phyloP scores from a whole-genome alignment of 2,888 invertebrate species.

The Hydriomena furcata region DNA sequence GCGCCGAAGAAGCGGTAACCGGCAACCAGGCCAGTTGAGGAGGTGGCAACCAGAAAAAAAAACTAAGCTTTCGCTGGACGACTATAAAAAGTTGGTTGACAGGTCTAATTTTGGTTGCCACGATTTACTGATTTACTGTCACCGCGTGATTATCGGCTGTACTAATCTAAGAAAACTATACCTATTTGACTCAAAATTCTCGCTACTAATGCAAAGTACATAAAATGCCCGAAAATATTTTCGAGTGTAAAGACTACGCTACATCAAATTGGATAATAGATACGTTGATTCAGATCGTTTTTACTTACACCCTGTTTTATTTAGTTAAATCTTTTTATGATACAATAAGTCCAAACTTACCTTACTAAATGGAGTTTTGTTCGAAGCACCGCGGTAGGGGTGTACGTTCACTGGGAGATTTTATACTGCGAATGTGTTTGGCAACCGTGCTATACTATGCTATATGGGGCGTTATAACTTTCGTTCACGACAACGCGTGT shows the following conservation, averaged over 20 bases:
- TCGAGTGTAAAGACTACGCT: slow-evolving; percentile 21
- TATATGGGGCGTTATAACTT: slow-evolving; percentile 41
- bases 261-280: slow-evolving; percentile 41
- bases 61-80: not conserved
- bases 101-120: slow-evolving; percentile 10
- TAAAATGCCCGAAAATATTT: slow-evolving; percentile 26
- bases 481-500: slow-evolving; percentile 5
- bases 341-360: slow-evolving; percentile 47
- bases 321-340: slow-evolving; percentile 59
- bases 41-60: slow-evolving; percentile 18
- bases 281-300: slow-evolving; percentile 51
- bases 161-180: slow-evolving; percentile 9
- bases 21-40: slow-evolving; percentile 23
- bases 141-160: slow-evolving; percentile 6
- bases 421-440: slow-evolving; percentile 48
- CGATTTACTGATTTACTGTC: not conserved
- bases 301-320: slow-evolving; percentile 58
- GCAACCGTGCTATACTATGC: slow-evolving; percentile 48
- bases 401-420: slow-evolving; percentile 40
- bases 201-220: slow-evolving; percentile 2
- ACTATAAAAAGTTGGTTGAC: not conserved
- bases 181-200: slow-evolving; percentile 4
- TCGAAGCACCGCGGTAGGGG: slow-evolving; percentile 4
- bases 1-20: slow-evolving; percentile 61
- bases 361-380: slow-evolving; percentile 11